These are phyloP conservation scores for Seira musarum DNA, from an alignment of 2,888 invertebrate species.

Conservation along the genomic window DNA sequence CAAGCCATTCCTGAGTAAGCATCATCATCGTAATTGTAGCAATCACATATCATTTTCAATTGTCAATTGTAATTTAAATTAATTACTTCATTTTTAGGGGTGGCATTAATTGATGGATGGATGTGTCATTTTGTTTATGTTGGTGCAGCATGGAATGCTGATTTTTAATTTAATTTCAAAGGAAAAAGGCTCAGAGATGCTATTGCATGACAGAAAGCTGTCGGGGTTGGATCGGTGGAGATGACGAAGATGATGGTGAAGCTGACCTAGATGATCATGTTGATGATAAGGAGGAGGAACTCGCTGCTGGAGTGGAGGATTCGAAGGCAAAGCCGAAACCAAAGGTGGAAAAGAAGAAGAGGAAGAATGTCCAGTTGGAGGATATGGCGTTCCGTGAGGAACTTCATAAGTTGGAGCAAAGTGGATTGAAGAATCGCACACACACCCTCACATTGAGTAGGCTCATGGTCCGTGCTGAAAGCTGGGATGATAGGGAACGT, in stretches of 20 bases:
- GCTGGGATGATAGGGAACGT: slow-evolving; percentile 79
- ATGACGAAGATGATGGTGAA: slow-evolving; percentile 79
- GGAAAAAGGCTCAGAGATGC: slow-evolving; percentile 96
- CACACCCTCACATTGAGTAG: slow-evolving; percentile 92
- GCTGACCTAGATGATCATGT: slow-evolving; percentile 71
- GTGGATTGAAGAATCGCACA: slow-evolving; percentile 89
- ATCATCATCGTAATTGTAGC: too few species aligned
- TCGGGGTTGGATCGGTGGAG: slow-evolving; percentile 95
- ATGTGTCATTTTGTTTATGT: too few species aligned
- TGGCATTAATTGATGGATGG: too few species aligned
- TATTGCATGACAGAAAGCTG: slow-evolving; percentile 92
- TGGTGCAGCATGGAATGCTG: too few species aligned
- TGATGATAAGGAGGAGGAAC: slow-evolving; percentile 72
- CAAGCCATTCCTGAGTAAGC: slow-evolving; percentile 83
- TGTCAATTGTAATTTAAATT: too few species aligned
- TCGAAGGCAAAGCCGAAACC: slow-evolving; percentile 72
- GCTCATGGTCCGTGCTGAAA: slow-evolving; percentile 93
- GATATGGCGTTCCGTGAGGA: slow-evolving; percentile 88
- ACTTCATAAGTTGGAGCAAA: slow-evolving; percentile 83
- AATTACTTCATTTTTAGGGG: too few species aligned
- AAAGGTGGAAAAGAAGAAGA: slow-evolving; percentile 73
- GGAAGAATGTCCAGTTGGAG: slow-evolving; percentile 75
- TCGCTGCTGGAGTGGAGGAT: slow-evolving; percentile 71
- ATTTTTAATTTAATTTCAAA: slow-evolving; percentile 73
- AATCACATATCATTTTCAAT: too few species aligned